Conservation (phyloP, 1,140 invertebrate species). For the Stenopsyche tienmushanensis region DNA sequence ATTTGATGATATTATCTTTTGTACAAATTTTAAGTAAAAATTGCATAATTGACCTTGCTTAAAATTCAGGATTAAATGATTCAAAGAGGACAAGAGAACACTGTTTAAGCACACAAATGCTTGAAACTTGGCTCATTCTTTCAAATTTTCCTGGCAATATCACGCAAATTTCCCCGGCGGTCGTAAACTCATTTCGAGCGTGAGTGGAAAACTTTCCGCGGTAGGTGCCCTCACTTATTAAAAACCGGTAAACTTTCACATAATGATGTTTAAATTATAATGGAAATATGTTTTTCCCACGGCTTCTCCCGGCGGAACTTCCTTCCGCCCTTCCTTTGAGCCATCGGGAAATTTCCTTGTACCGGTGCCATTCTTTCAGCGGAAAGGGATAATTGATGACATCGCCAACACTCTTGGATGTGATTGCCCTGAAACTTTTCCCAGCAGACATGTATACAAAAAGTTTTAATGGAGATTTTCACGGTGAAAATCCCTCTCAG, state of each 20-base stretch:
- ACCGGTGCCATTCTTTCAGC: background rate
- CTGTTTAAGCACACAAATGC: no score
- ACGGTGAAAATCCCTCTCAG: background rate
- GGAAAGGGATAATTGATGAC: conserved; percentile 25
- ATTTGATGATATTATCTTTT: no score
- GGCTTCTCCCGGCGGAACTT: no score
- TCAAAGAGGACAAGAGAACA: no score
- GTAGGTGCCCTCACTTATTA: conserved; percentile 15
- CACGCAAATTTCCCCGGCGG: background rate
- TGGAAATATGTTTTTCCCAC: conserved; percentile 29
- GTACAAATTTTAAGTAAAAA: no score
- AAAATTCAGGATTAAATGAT: no score
- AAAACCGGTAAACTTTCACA: conserved; percentile 30
- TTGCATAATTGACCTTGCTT: no score
- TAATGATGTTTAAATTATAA: conserved; percentile 31
- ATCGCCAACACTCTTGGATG: conserved; percentile 13
- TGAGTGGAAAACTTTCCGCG: conserved; percentile 1
- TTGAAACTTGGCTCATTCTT: background rate
- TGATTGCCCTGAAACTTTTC: conserved; percentile 13
- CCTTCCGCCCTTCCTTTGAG: background rate
- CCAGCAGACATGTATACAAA: conserved; percentile 12
- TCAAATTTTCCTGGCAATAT: background rate
- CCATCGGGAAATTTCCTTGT: conserved; percentile 3
- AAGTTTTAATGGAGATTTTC: conserved; percentile 19
- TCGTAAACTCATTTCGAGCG: conserved; percentile 1